Evolutionary conservation across 2,113 vertebrate species (phyloP), one percentile per base, ranked within the genome.

Genomic region (Oriolus oriolus): DNA sequence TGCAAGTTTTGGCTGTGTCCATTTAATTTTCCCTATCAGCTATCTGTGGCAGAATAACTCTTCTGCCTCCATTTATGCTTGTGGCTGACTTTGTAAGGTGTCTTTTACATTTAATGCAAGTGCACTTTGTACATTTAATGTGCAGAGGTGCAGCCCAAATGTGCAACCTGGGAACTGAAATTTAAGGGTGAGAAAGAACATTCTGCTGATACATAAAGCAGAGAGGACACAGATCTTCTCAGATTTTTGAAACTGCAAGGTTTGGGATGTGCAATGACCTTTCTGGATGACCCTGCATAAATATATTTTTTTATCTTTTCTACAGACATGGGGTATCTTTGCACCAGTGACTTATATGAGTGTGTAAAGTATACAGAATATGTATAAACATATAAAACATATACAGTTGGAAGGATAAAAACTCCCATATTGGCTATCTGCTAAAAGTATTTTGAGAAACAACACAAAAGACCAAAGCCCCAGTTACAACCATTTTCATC

Each of bases 321-420:
- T 45, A 4, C 7, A 71, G 17, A 9, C 37, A 75, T 1, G 1
- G 6, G 2, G 0, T 50, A 27, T 56, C 0, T 0, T 49, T 79
- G 13, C 21, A 64, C 12, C 23, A 42, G 8, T 80, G 56, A 85
- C 44, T 44, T 68, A 7, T 23, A 28, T 6, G 2, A 54, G 2
- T 45, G 24, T 54, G 37, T 33, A 16, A 44, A 18, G 18, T 33
- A 17, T 19, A 16, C 4, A 10, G 52, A 60, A 7, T 24, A 54
- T 18, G 27, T 83, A 45, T 35, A 59, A 83, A 30, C 39, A 47
- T 7, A 64, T 50, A 57, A 57, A 65, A 18, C 23, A 37, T 10
- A 35, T 13, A 19, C 7, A 47, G 10, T 15, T 5, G 3, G 35
- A 70, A 21, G n/a, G 20, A 41, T 7, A 17, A 66, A 68, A 87